Conservation (phyloP, 2,113 vertebrate species). For the Gopherus evgoodei region DNA sequence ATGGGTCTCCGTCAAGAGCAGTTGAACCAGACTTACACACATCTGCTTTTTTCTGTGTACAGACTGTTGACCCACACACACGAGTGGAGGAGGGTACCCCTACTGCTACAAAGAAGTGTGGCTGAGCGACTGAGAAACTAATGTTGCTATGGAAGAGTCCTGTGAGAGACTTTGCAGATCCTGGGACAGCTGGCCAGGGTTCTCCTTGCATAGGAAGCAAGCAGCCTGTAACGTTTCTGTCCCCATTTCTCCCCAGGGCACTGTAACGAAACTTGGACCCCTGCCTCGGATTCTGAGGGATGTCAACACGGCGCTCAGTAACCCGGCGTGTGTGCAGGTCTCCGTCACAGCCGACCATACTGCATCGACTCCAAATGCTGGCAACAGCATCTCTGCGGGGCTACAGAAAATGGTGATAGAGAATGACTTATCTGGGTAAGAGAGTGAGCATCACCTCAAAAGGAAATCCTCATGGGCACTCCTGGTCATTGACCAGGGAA, state of each 20-base stretch:
- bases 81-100: neutral
- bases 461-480: neutral
- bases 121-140: neutral
- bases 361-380: slow-evolving; percentile 83
- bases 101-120: fast-evolving
- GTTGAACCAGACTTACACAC: neutral
- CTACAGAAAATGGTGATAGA: slow-evolving; percentile 99
- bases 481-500: neutral
- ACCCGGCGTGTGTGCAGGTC: slow-evolving; percentile 87
- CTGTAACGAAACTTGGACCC: slow-evolving; percentile 91
- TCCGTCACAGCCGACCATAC: slow-evolving; percentile 81
- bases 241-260: slow-evolving; percentile 77
- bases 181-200: neutral
- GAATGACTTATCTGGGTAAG: slow-evolving; percentile 95
- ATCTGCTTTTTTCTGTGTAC: neutral
- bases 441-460: neutral
- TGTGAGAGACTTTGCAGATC: neutral
- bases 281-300: slow-evolving; percentile 95
- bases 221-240: neutral
- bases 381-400: slow-evolving; percentile 91
- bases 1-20: neutral
- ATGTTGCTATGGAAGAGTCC: neutral
- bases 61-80: neutral
- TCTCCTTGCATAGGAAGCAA: neutral
- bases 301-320: slow-evolving; percentile 89